Base-by-base conservation (phyloP, 2,113 vertebrate species). In the Macquaria australasica region DNA sequence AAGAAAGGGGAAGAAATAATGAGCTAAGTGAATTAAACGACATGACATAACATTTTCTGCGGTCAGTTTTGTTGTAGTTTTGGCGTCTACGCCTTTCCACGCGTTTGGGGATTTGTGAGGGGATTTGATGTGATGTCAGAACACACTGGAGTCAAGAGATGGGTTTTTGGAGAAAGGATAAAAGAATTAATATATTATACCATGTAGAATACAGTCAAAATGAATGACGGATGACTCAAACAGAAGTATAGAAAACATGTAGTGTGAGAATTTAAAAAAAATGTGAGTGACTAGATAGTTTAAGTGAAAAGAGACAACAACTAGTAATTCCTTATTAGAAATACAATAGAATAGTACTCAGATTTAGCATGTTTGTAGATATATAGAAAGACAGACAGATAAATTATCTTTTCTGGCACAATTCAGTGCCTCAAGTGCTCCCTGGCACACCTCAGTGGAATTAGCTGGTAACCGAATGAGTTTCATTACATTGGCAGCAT, bases 371-470 rank as follows among this genome's bases (percentile, higher is more conserved):
- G 53, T 51, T 51, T 20, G n/a, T 10, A 59, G 45, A 66, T 8
- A 43, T 15, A 31, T 0, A 53, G 53, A 63, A 23, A 78, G 76
- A 77, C n/a, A 55, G 72, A 82, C 8, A 75, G 89, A 87, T 58
- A 72, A 69, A 62, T 85, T 16, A 64, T 85, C 23, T 20, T 62
- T 45, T 75, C 56, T 77, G 75, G 87, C 59, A 86, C 67, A 81
- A 71, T 62, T 66, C 75, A 39, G 7, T n/a, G 75, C 75, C 67
- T 85, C 62, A 12, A 76, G 78, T 25, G 1, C 60, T 83, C 39
- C 69, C 43, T 89, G 89, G 92, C 92, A 90, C 87, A 86, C 77
- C 73, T 90, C 81, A 79, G 31, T 86, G 85, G 87, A 91, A 90
- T 88, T 70, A 89, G 67, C 76, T 77, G 77, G 89, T 86, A 88